Evolutionary conservation across 2,113 vertebrate species (phyloP), one percentile per base, ranked within the genome.

Genomic region (Psittacus erithacus): DNA sequence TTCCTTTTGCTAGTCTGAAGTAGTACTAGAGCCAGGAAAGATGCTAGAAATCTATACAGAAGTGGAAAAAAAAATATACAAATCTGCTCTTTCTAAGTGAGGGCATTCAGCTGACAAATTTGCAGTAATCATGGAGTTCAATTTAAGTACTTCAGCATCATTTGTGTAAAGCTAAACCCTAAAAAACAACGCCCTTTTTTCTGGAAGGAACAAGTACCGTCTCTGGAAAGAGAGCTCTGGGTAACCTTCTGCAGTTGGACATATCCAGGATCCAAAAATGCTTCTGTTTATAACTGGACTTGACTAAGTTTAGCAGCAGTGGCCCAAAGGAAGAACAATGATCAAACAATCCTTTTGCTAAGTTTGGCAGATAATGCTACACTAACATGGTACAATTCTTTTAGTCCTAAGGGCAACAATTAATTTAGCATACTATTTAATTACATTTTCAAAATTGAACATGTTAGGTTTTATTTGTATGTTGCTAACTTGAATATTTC

Each of bases 1-100:
- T 14, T 93, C 44, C 75, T 95, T 97, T 91, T 96, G 74, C 81
- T 96, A 96, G 33, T 90, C 62, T 0, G 82, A 96, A 97, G 91
- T 94, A 96, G 70, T 86, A 74, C 3, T 10, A 88, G 84, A 87
- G n/a, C 73, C 73, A 75, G 67, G 31, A 75, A 93, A 62, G 55
- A 93, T 62, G 25, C 68, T 80, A 44, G 68, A 43, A 70, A 41
- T 29, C 25, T 67, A 25, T 10, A 69, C 14, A 53, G 68, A 82
- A 52, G 17, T 47, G 13, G 5, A 22, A 74, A 80, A 65, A 55
- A 82, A 82, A 67, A 31, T 4, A 16, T 5, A 79, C 46, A 78
- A 7, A 6, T 4, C 9, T 46, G 71, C 9, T 74, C 71, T 80
- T 62, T 59, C 3, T 49, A 71, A 68, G 35, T 24, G 68, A 81